phyloP scores from a whole-genome alignment of 1,140 invertebrate species.

The Gonioctena quinquepunctata region DNA sequence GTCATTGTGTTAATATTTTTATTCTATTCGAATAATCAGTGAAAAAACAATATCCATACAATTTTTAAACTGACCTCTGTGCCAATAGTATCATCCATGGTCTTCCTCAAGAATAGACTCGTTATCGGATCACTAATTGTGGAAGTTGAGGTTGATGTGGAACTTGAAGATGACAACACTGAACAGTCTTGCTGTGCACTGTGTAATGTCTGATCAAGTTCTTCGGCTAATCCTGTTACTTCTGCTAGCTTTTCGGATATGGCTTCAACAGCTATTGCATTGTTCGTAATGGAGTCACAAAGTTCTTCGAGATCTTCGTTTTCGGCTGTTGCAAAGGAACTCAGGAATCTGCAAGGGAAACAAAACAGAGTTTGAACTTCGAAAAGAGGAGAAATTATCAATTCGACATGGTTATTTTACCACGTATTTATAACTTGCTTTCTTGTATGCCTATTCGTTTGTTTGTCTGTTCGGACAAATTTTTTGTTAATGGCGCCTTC shows the following conservation, averaged over 20 bases:
- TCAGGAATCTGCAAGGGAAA: slow-evolving; percentile 50
- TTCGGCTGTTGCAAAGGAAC: slow-evolving; percentile 26
- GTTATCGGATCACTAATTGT: slow-evolving; percentile 17
- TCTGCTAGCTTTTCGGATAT: slow-evolving; percentile 67
- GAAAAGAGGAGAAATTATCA: too few species aligned
- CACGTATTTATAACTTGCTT: too few species aligned
- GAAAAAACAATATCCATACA: too few species aligned
- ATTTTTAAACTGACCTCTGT: slow-evolving; percentile 25
- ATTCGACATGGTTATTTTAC: too few species aligned
- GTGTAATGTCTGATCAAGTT: slow-evolving; percentile 64
- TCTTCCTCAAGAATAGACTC: not conserved
- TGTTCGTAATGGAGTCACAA: slow-evolving; percentile 51
- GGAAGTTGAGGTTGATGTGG: slow-evolving; percentile 34
- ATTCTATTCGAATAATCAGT: too few species aligned
- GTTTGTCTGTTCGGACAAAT: too few species aligned
- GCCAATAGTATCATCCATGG: slow-evolving; percentile 27
- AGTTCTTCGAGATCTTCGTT: slow-evolving; percentile 30
- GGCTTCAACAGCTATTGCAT: slow-evolving; percentile 67
- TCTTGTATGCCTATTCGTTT: too few species aligned
- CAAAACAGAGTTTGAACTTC: too few species aligned
- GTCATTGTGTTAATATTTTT: too few species aligned
- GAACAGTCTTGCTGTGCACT: slow-evolving; percentile 57
- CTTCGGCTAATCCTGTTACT: slow-evolving; percentile 68
- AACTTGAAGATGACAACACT: slow-evolving; percentile 38
- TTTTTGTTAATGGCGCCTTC: too few species aligned